Conservation (phyloP, 1,140 invertebrate species). For the Coenobita brevimanus region DNA sequence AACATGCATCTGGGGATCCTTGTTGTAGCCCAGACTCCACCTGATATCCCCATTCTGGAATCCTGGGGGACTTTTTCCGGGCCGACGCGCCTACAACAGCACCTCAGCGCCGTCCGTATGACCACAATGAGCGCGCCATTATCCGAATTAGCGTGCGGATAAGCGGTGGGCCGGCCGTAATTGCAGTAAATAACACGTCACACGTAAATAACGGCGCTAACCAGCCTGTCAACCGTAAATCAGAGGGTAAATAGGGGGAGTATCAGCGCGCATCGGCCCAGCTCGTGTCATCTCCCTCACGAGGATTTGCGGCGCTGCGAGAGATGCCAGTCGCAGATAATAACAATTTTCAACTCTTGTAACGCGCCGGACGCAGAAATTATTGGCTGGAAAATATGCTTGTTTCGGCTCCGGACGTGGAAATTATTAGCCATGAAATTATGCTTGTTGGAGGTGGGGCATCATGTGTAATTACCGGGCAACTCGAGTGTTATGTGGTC, state of each 20-base stretch:
- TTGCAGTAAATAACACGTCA: conserved; percentile 65
- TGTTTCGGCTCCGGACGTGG: conserved; percentile 37
- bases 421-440: conserved; percentile 56
- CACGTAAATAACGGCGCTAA: conserved; percentile 65
- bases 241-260: conserved; percentile 51
- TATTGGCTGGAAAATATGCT: conserved; percentile 60
- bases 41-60: too few relatives aligned
- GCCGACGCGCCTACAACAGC: conserved; percentile 32
- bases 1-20: too few relatives aligned
- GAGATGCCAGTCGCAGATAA: conserved; percentile 46
- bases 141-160: conserved; percentile 59
- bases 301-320: conserved; percentile 42
- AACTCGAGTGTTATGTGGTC: conserved; percentile 40
- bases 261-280: conserved; percentile 37
- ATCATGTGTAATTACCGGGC: conserved; percentile 51
- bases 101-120: conserved; percentile 28
- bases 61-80: neutral
- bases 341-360: conserved; percentile 62
- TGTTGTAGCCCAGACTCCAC: too few relatives aligned
- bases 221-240: conserved; percentile 58
- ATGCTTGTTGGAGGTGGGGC: conserved; percentile 54
- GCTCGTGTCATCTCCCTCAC: conserved; percentile 58
- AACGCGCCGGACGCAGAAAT: conserved; percentile 56
- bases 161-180: conserved; percentile 52
- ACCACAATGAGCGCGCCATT: conserved; percentile 50